These are phyloP conservation scores for Brachionus plicatilis DNA, from an alignment of 1,140 invertebrate genomes.

Conservation along the genomic window DNA sequence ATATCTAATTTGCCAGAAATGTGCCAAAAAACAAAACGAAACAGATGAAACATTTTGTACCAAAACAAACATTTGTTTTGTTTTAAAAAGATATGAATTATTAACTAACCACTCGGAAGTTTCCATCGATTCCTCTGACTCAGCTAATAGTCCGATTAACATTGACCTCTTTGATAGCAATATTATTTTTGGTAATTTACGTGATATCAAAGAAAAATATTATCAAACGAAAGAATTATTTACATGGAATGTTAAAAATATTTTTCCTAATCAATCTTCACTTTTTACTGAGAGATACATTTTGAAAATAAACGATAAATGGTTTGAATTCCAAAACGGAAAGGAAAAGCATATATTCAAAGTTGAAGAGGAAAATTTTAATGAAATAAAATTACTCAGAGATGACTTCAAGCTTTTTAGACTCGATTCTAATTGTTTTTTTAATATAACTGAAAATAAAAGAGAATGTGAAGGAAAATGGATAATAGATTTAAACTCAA, in stretches of 20 bases:
- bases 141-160: neutral
- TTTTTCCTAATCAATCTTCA: neutral
- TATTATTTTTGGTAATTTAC: neutral
- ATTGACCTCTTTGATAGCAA: neutral
- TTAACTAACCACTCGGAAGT: neutral
- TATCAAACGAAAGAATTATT: neutral
- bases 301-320: neutral
- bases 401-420: neutral
- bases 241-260: neutral
- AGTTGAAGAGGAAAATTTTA: neutral
- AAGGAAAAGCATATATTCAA: neutral
- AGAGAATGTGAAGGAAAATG: neutral
- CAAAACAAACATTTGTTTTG: neutral
- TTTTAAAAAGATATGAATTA: neutral
- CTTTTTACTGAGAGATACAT: neutral
- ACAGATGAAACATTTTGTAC: neutral
- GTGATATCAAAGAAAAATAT: neutral
- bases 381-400: neutral
- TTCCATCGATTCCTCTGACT: neutral
- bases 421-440: neutral
- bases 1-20: neutral
- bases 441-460: neutral
- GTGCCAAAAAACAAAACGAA: neutral
- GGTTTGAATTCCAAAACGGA: neutral
- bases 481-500: neutral